Evolutionary conservation across 2,888 invertebrate genomes (phyloP), one percentile per base, ranked within the genome.

Genomic region (Imbricaverruca yamaguchii): DNA sequence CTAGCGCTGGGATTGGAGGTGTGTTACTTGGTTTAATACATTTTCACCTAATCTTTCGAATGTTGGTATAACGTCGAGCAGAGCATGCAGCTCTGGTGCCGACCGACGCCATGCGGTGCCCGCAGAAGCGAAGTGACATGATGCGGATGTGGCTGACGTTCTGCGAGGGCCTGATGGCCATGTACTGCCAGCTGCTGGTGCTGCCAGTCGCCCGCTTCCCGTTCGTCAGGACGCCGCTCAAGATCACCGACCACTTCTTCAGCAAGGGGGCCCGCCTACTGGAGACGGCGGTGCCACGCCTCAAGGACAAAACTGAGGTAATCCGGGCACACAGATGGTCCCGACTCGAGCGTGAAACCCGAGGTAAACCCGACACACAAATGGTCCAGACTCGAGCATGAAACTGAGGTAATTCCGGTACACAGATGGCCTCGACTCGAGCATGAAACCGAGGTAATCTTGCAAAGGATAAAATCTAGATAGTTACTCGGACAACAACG

Each of bases 111-210:
- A 15, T 18, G 18, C 23, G 2, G 9, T 39, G 55, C 55, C 21
- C 18, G 21, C 74, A 74, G 74, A 74, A 74, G 74, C 74, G 55
- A 21, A 74, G 74, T 23, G 74, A 74, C 74, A 0, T 12, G 55
- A 10, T 9, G 53, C 74, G 74, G 1, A 53, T 74, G 74, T 18
- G 21, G 53, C 53, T 74, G 55, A 53, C 74, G 74, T 74, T 74
- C 74, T 13, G 55, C 21, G 74, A 74, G 74, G 55, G 12, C 21
- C 18, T 74, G 55, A 9, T 74, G 53, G 21, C 23, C 10, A 4
- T 74, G 7, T 74, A 74, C 74, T 74, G 74, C 74, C 74, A 23
- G 53, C 13, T 88, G 88, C 12, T 79, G 8, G n/a, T 79, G 57
- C 79, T 79, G 79, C 79, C 79, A 12, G 4, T 57, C 13, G 56